A percentile compares a stretch with the other conserved stretches of the same genome.
Conservation (phyloP, 2,888 invertebrate species). For the Octonoba sinensis region DNA sequence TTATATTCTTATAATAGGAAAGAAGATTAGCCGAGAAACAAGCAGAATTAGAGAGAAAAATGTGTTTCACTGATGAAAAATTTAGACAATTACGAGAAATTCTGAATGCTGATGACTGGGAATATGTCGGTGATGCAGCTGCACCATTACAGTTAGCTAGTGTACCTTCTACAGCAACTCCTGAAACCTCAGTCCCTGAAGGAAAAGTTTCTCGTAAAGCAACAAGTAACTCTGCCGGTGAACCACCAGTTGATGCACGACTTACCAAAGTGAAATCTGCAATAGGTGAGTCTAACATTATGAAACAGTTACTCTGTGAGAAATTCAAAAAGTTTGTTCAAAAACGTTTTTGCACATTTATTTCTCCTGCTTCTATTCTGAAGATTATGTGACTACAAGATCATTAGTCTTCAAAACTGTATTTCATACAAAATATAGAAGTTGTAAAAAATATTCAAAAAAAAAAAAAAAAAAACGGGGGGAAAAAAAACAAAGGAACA, state of each 20-base stretch:
- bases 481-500: too few species aligned
- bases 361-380: too few species aligned
- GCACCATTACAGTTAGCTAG: constrained; percentile 1
- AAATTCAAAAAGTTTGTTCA: too few species aligned
- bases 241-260: constrained; percentile 22
- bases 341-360: too few species aligned
- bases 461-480: too few species aligned
- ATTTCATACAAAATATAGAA: too few species aligned
- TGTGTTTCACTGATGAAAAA: constrained; percentile 77
- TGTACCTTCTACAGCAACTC: constrained; percentile 28
- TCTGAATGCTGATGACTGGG: constrained; percentile 73
- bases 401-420: too few species aligned
- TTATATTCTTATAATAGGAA: constrained; percentile 25
- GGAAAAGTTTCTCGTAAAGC: constrained; percentile 9
- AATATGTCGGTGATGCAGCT: constrained; percentile 17
- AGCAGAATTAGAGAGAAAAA: constrained; percentile 70
- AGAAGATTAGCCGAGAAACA: constrained; percentile 63
- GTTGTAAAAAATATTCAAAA: too few species aligned
- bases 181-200: constrained; percentile 27
- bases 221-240: constrained; percentile 14
- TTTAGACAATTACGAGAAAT: constrained; percentile 77
- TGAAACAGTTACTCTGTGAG: too few species aligned
- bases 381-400: too few species aligned
- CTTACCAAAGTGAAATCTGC: constrained; percentile 36
- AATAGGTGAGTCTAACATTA: constrained; percentile 16